Evolutionary conservation across 2,888 invertebrate species (phyloP), one percentile per base, ranked within the genome.

Genomic region (Copidosoma aretas): DNA sequence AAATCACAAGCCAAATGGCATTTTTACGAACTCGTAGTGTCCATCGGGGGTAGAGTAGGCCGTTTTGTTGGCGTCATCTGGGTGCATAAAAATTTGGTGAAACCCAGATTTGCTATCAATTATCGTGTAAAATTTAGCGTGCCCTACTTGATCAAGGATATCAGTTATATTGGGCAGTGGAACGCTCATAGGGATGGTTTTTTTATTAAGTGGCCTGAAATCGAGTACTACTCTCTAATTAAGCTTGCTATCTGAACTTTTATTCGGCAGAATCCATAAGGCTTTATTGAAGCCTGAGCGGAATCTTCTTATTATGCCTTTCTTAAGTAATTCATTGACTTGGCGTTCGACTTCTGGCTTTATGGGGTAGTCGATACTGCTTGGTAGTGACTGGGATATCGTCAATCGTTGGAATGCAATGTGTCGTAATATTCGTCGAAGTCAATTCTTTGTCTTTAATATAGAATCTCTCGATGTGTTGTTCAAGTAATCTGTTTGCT

Each of bases 1-100:
- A 54, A 77, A 77, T 24, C 70, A 71, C 2, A 80, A 60, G 0
- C 79, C 79, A 73, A 81, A 78, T 0, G 75, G 73, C 75, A 77
- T 74, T 10, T 71, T 14, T 0, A 53, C 59, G 43, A 70, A 77
- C 21, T 76, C 70, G 25, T 67, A 77, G 54, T 76, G 75, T 12
- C 71, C 71, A 2, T 64, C 21, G 1, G 58, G 59, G 1, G 73
- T 74, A 0, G 71, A 63, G 25, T 75, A 75, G 2, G 75, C 73
- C 10, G 69, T 75, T 46, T 74, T 73, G 10, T 64, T 57, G 19
- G 39, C 53, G 25, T 71, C 72, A 5, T 74, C 57, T 21, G 54
- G 54, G 10, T 71, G 59, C 1, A 77, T 60, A 17, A 68, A 25
- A 1, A 77, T 73, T 56, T 77, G 76, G 25, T 74, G 73, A 64